Evolutionary conservation across 2,113 vertebrate genomes (phyloP), one percentile per base, ranked within the genome.

Genomic region (Notarius lentiginosus): DNA sequence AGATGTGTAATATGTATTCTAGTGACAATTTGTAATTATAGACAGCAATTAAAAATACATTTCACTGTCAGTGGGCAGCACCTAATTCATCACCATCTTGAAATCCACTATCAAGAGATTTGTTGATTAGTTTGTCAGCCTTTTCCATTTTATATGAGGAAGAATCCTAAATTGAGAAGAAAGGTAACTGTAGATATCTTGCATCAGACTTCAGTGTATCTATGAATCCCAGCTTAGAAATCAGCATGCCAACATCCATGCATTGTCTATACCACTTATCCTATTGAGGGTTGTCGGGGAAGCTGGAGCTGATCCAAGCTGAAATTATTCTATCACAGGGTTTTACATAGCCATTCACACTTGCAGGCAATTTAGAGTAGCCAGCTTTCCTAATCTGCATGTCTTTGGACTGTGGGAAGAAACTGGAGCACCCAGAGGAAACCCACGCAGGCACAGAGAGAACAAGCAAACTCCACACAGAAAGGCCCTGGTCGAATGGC

Each of bases 41-140:
- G 89, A 56, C 7, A 91, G 89, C 92, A 93, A 94, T 93, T 92
- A 93, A 88, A 89, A 93, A 90, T 84, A 90, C 49, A 91, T 92
- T 92, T 91, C 75, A 49, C 17, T 65, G 85, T 70, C 83, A 82
- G 83, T 86, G 83, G 88, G 90, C 80, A 89, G 90, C 85, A 83
- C 82, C 61, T 90, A 89, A 94, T 94, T 92, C 83, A 93, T 95
- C 93, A 92, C 84, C 61, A 86, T n/a, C 79, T 84, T 92, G 87
- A 91, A 87, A 93, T 83, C 89, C 65, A 88, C 87, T 92, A 92
- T 92, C 92, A 92, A 83, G 91, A 94, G 93, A 94, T 94, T 90
- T 80, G 88, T 91, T 94, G 93, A 94, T 94, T 89, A 93, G 90
- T 92, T 93, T 87, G 82, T 87, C 91, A 94, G 91, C 89, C 92